Evolutionary conservation across 2,888 invertebrate species (phyloP), one percentile per base, ranked within the genome.

Genomic region (Lepidocyrtinus sp.): DNA sequence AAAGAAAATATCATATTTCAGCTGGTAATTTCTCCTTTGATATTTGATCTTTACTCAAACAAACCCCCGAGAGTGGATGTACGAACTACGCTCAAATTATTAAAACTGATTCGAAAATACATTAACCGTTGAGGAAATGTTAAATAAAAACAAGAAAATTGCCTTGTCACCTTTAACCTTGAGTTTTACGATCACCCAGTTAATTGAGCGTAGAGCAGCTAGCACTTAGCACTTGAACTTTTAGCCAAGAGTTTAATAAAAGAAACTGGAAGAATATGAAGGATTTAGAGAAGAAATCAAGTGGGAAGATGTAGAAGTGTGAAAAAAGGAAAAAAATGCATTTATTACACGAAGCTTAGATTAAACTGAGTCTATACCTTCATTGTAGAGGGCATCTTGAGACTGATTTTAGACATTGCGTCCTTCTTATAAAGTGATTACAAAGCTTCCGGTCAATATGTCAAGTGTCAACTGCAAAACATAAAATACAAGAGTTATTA

Each of bases 301-400:
- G 36, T 36, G 5, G 36, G 36, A 5, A 36, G 36, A 36, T 5
- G 36, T 36, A 5, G 36, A 15, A 65, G 7, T 12, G 67, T 45
- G 45, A 17, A 2, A 67, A 22, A 46, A 46, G 22, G 7, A 46
- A 45, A 67, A 24, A 67, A 5, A 22, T 5, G 15, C 3, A 45
- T 12, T 7, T 1, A 65, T 25, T 22, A n/a, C n/a, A n/a, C n/a
- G n/a, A n/a, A n/a, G n/a, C n/a, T n/a, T n/a, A n/a, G n/a, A 68
- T 68, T 19, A 68, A 61, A 36, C 21, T 61, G 22, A 46, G 26
- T 24, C 45, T 71, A 72, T 71, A 77, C 77, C 77, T 77, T 71
- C 59, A 67, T 46, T 67, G 65, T 72, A 36, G 71, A 46, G 22
- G 5, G 36, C 36, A 36, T 36, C 36, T 36, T 36, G 12, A 36